Evolutionary conservation across 2,113 vertebrate genomes (phyloP), one percentile per base, ranked within the genome.

Genomic region (Bettongia penicillata): DNA sequence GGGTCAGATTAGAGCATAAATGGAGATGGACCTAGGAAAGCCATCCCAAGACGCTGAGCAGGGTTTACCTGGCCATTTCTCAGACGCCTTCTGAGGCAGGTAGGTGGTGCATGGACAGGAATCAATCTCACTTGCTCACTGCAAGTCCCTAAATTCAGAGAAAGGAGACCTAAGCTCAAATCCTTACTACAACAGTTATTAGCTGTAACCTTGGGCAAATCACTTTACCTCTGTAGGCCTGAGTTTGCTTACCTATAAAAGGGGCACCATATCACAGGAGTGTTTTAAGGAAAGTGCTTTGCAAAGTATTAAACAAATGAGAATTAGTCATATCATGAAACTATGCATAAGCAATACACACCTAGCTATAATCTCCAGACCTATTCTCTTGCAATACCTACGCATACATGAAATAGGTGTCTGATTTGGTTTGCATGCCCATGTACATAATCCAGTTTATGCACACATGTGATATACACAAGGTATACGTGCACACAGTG

Each of bases 391-490:
- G 19, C n/a, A 43, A 43, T 22, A 43, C 5, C 22, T n/a, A 77
- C 7, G 8, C 19, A 84, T 43, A 7, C 19, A 43, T 84, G 37
- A 23, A 43, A 84, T 43, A 43, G 31, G 6, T 77, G 37, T 84
- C 68, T 43, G 16, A 7, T 77, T 43, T 77, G 43, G 19, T 77
- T 77, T 77, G 19, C 14, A n/a, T n/a, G 1, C 28, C 50, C 57
- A 37, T 0, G 28, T 31, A 48, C 31, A 3, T 8, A 16, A 16
- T 22, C 2, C 0, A 25, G 6, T 14, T 48, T n/a, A 6, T 77
- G 55, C 16, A 6, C 2, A 90, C 0, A 0, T 49, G 51, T 3
- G 22, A 22, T 37, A 11, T 3, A 12, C 47, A 26, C 2, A 7
- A 10, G 11, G 48, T 9, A 52, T 4, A 25, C 25, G 48, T 1